Percentiles rank a stretch among this genome's conserved stretches.
phyloP scores from a whole-genome alignment of 92 coral and sea anemone genomes.

The Epizoanthus stellaris region DNA sequence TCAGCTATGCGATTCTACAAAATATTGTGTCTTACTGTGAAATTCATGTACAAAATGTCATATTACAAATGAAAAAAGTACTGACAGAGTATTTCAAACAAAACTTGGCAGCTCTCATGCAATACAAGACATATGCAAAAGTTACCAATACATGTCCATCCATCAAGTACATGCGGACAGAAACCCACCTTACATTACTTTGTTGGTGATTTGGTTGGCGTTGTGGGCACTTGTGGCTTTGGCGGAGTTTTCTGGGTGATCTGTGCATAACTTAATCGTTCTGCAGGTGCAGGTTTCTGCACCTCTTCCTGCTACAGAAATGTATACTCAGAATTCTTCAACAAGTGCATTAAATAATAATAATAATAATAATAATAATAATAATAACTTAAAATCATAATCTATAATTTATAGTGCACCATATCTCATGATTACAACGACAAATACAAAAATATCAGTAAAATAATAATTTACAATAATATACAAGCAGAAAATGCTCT shows the following conservation, averaged over 20 bases:
- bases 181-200: conserved; percentile 33
- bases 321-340: not conserved
- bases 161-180: no score
- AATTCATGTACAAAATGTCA: no score
- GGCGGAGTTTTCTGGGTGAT: conserved; percentile 88
- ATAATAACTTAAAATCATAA: not conserved
- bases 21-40: no score
- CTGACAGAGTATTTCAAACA: no score
- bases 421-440: not conserved
- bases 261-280: conserved; percentile 92
- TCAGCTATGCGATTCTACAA: no score
- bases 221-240: conserved; percentile 54
- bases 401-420: not conserved
- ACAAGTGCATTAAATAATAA: not conserved
- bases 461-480: no score
- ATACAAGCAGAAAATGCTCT: no score
- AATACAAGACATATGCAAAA: no score
- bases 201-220: conserved; percentile 59
- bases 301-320: conserved; percentile 41
- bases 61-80: no score
- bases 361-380: not conserved
- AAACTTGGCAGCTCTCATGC: no score
- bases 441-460: no score
- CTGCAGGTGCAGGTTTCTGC: conserved; percentile 57
- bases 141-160: no score